Evolutionary conservation across 2,797 vertebrate genomes (phyloP), one percentile per base, ranked within the genome.

Genomic region (Neopelma chrysocephalum): DNA sequence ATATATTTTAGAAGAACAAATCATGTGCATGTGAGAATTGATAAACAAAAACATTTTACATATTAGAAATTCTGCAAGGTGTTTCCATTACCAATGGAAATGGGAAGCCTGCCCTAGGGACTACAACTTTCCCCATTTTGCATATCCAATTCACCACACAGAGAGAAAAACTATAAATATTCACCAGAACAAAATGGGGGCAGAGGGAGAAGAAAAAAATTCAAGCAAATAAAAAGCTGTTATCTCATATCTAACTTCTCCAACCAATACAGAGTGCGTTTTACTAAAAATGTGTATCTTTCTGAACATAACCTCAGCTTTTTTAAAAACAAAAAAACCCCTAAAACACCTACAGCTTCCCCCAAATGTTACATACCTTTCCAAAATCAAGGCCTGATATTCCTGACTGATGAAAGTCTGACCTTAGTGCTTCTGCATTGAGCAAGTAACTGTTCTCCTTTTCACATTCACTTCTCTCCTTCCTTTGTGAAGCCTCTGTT

Each of bases 401-500:
- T 88, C 97, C 98, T 1, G 94, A 97, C 62, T 97, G 98, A 88
- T 98, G 98, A 85, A 99, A 99, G 34, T 98, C 97, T 0, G 98
- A 98, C 76, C 98, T 98, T 53, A 99, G 97, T 26, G 99, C 98
- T 94, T 99, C 98, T 3, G 98, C 98, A 97, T 97, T 98, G 54
- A 98, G 96, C 4, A 96, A 97, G 13, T 98, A 98, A 38, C 97
- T 98, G 66, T 53, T 98, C 96, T 97, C 98, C 97, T 95, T 97
- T 73, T 90, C 93, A 6, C 62, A 85, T 42, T 95, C 96, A 4
- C 36, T 87, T 56, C 91, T 84, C 66, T 97, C 70, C 10, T 94
- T 84, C 43, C 65, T 91, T 51, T 88, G 93, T 11, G 95, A 95
- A 80, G 84, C 83, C 83, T 93, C 95, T 76, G 93, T 85, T 85